Conservation (phyloP, 1,140 invertebrate genomes). For the Lethocerus indicus region DNA sequence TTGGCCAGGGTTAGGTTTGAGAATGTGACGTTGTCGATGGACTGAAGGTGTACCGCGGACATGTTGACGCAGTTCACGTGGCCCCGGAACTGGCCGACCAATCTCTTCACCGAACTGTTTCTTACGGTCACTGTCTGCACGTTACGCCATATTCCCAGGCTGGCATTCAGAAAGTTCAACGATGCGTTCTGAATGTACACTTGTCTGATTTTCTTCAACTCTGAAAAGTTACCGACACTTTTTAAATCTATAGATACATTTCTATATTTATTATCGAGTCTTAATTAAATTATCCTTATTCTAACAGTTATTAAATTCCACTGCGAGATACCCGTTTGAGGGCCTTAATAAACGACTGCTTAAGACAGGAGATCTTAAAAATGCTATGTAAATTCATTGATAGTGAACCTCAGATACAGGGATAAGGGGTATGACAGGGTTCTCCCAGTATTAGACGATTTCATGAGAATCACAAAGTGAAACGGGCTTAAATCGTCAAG, state of each 20-base stretch:
- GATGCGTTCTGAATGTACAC: slow-evolving; percentile 6
- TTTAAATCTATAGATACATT: too few species aligned
- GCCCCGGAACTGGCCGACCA: slow-evolving; percentile 7
- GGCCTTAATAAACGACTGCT: neutral
- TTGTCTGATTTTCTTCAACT: slow-evolving; percentile 1
- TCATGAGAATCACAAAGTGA: too few species aligned
- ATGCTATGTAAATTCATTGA: too few species aligned
- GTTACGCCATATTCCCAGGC: neutral
- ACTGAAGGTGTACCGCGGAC: slow-evolving; percentile 7
- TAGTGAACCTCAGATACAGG: too few species aligned
- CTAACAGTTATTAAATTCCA: neutral
- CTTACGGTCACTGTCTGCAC: slow-evolving; percentile 10
- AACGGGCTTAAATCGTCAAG: too few species aligned
- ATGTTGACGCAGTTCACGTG: slow-evolving; percentile 14
- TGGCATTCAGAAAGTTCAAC: slow-evolving; percentile 3
- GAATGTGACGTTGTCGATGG: slow-evolving; percentile 6
- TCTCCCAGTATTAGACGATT: too few species aligned
- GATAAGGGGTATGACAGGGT: too few species aligned
- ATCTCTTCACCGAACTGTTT: slow-evolving; percentile 6
- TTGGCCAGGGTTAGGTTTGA: slow-evolving; percentile 1
- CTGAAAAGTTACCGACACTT: too few species aligned
- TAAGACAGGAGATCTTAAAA: neutral
- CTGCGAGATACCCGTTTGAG: neutral
- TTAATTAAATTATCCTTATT: neutral
- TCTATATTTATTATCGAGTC: neutral